Conservation (phyloP, 2,797 vertebrate genomes). For the Cyprinodon diabolis region DNA sequence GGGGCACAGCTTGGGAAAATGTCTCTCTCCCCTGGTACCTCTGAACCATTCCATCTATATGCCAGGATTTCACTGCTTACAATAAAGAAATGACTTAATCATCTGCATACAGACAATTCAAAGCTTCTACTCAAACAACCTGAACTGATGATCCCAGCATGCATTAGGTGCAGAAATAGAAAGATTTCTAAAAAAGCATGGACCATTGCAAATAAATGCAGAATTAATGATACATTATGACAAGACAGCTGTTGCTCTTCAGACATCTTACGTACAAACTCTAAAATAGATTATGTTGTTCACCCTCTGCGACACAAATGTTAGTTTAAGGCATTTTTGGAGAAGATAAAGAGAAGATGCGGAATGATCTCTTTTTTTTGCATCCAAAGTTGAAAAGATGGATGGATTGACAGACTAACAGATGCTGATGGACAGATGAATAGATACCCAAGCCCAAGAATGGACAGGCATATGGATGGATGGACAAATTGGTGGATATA, state of each 20-base stretch:
- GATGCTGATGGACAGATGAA: not conserved
- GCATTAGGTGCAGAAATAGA: constrained; percentile 1
- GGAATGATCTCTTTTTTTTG: no score
- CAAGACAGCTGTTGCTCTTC: not conserved
- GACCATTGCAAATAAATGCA: not conserved
- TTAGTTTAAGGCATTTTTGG: not conserved
- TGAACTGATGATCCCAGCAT: not conserved
- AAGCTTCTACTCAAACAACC: constrained; percentile 23
- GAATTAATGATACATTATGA: constrained; percentile 1
- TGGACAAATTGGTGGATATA: not conserved
- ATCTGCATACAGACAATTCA: constrained; percentile 6
- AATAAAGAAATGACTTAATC: not conserved
- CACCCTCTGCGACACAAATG: not conserved
- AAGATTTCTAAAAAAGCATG: constrained; percentile 12
- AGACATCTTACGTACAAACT: constrained; percentile 7
- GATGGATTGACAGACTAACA: not conserved
- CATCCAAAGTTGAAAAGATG: no score
- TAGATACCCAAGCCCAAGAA: not conserved
- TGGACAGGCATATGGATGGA: not conserved
- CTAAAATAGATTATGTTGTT: constrained; percentile 3
- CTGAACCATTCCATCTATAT: not conserved
- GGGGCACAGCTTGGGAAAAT: not conserved
- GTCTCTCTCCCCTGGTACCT: not conserved
- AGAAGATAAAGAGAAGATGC: not conserved
- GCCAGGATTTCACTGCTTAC: not conserved